These are phyloP conservation scores for Penaeus vannamei DNA, from an alignment of 1,140 invertebrate species.

Conservation along the genomic window DNA sequence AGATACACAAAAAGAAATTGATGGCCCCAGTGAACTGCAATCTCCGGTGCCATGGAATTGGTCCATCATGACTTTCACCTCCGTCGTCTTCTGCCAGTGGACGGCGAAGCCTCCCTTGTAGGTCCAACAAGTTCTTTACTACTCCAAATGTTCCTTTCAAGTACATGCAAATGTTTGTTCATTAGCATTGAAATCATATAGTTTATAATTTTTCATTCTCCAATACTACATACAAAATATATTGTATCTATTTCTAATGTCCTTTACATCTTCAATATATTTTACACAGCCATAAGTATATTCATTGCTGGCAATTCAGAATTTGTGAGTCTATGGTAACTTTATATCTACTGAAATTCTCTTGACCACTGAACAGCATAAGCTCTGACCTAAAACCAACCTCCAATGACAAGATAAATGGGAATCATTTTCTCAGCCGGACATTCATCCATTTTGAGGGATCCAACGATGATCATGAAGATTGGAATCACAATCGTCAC, in stretches of 20 bases:
- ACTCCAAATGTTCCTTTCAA: conserved; percentile 74
- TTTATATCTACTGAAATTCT: no score
- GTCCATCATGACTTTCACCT: conserved; percentile 70
- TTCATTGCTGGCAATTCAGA: no score
- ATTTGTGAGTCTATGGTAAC: no score
- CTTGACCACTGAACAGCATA: no score
- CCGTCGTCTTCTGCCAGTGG: conserved; percentile 75
- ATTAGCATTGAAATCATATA: no score
- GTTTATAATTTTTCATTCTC: no score
- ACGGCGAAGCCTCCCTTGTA: conserved; percentile 74
- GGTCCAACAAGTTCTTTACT: conserved; percentile 77
- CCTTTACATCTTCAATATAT: no score
- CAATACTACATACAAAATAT: no score
- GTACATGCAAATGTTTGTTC: background rate
- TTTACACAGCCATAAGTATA: no score
- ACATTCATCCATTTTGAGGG: conserved; percentile 79
- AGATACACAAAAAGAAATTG: conserved; percentile 79
- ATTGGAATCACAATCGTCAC: conserved; percentile 78
- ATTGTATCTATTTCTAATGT: no score
- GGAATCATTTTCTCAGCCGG: conserved; percentile 80
- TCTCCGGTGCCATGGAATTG: conserved; percentile 75
- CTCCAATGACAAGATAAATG: conserved; percentile 80
- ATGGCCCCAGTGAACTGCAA: conserved; percentile 73
- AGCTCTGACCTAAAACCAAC: conserved; percentile 69
- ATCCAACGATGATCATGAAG: conserved; percentile 79